phyloP scores from a whole-genome alignment of 2,888 invertebrate genomes.

The Unio pictorum region DNA sequence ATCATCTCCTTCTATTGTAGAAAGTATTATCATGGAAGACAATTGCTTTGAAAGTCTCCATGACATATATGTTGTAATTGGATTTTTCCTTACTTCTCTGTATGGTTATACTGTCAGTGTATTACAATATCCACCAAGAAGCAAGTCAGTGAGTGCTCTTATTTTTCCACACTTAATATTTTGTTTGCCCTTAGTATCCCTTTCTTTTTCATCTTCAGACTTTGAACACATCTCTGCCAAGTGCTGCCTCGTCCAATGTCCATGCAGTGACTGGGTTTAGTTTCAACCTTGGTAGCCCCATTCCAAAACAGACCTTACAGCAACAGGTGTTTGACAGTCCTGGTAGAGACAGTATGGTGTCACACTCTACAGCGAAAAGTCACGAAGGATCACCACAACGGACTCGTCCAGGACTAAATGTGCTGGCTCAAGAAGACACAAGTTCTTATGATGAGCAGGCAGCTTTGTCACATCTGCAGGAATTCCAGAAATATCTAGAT shows the following conservation, averaged over 20 bases:
- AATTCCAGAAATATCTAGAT: slow-evolving; percentile 44
- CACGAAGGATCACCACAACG: background rate
- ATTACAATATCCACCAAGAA: too few relatives aligned
- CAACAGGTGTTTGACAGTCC: slow-evolving; percentile 23
- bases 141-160: too few relatives aligned
- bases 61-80: too few relatives aligned
- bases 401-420: background rate
- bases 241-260: background rate
- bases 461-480: slow-evolving; percentile 24
- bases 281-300: background rate
- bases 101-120: too few relatives aligned
- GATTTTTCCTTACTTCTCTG: too few relatives aligned
- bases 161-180: too few relatives aligned
- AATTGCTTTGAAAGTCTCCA: too few relatives aligned
- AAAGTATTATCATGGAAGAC: too few relatives aligned
- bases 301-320: background rate
- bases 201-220: too few relatives aligned
- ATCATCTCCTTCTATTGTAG: too few relatives aligned
- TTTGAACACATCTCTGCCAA: background rate
- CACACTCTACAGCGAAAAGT: slow-evolving; percentile 21
- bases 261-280: background rate
- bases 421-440: background rate
- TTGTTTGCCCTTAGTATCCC: too few relatives aligned
- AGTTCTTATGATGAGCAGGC: slow-evolving; percentile 12
- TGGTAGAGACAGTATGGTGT: slow-evolving; percentile 22